A percentile compares a stretch with the other conserved stretches of the same genome.
phyloP scores from a whole-genome alignment of 2,797 vertebrate species.

The Tarsius wallacei region DNA sequence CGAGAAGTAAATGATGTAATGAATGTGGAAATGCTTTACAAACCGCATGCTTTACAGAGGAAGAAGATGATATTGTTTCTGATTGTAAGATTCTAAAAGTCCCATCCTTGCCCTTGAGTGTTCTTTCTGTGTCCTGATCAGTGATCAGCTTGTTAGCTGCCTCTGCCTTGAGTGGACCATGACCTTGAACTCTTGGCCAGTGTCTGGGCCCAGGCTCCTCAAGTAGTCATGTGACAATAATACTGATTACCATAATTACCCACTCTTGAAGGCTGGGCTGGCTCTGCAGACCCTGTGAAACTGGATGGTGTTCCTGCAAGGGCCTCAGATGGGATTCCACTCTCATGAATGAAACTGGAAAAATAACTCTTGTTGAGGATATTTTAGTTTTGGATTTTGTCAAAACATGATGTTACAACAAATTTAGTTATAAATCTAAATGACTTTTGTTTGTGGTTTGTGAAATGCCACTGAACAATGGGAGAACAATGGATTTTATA shows the following conservation, averaged over 20 bases:
- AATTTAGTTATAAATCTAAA: background rate
- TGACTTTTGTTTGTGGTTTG: background rate
- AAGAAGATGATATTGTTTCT: background rate
- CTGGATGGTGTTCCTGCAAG: background rate
- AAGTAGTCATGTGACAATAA: background rate
- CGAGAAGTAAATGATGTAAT: background rate
- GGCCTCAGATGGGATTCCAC: background rate
- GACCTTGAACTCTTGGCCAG: background rate
- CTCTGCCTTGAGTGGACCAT: background rate
- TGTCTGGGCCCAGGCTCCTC: background rate
- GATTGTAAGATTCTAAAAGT: background rate
- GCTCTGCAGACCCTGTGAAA: background rate
- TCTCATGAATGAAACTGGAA: background rate
- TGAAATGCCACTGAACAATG: background rate
- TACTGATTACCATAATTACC: background rate
- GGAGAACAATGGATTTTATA: too few relatives aligned
- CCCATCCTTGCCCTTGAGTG: background rate
- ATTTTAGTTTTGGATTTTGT: background rate
- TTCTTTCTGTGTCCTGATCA: background rate
- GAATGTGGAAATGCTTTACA: background rate
- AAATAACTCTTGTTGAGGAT: background rate
- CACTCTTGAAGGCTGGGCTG: background rate
- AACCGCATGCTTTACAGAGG: fast-evolving
- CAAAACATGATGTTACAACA: background rate
- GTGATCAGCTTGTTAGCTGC: background rate